Conservation (phyloP, 2,113 vertebrate species). For the Genyomyrus donnyi region DNA sequence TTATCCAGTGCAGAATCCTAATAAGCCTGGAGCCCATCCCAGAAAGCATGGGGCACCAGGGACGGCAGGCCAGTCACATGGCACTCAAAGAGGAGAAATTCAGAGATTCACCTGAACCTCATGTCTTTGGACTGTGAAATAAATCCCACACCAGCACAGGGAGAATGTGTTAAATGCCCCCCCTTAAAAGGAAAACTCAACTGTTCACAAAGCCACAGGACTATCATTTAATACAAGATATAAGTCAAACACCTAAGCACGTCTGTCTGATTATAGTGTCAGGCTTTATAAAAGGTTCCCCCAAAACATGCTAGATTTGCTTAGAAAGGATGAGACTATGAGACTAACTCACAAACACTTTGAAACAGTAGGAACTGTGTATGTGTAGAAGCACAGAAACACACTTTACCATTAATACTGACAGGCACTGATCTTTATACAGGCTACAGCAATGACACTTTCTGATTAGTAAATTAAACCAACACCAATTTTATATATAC, state of each 20-base stretch:
- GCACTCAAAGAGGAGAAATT: neutral
- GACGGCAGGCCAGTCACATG: neutral
- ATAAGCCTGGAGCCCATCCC: neutral
- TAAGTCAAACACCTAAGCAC: neutral
- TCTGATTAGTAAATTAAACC: neutral
- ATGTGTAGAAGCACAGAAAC: neutral
- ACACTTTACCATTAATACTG: neutral
- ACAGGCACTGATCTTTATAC: neutral
- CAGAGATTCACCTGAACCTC: neutral
- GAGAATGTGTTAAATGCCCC: neutral
- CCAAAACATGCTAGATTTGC: neutral
- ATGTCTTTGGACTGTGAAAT: neutral
- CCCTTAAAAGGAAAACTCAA: neutral
- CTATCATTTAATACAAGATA: neutral
- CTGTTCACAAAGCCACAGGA: neutral
- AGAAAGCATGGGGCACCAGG: neutral
- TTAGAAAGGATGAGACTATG: neutral
- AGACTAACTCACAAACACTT: neutral
- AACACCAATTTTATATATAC: neutral
- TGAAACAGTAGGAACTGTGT: neutral
- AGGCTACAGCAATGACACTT: neutral
- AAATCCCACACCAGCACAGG: neutral
- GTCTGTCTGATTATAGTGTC: neutral
- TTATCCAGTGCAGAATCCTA: neutral
- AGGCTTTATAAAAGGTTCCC: neutral